Percentiles rank a stretch among this genome's conserved stretches.
Evolutionary conservation across 2,797 vertebrate species (phyloP).

Genomic region (Neoniphon sammara): DNA sequence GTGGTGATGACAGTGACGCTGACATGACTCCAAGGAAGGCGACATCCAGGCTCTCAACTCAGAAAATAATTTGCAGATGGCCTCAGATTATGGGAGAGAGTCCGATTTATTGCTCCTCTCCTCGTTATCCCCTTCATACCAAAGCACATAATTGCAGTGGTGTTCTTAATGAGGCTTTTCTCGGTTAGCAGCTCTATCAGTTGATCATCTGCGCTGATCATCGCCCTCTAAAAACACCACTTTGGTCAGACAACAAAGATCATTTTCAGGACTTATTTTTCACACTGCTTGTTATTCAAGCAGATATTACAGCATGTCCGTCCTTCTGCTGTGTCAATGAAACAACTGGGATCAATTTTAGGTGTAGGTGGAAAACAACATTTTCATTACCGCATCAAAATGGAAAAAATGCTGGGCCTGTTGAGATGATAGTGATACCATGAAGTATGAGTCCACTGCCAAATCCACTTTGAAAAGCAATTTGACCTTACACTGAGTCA

Average conservation of each 20-base stretch:
- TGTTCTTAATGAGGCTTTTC: constrained; percentile 21
- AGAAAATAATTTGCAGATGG: constrained; percentile 30
- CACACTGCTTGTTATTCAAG: neutral
- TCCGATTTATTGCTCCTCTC: constrained; percentile 42
- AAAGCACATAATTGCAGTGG: constrained; percentile 42
- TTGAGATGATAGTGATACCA: neutral
- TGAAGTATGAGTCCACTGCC: constrained; percentile 12
- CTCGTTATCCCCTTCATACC: constrained; percentile 42
- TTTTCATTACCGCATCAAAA: constrained; percentile 6
- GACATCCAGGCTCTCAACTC: constrained; percentile 27
- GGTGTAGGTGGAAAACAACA: neutral
- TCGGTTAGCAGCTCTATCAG: neutral
- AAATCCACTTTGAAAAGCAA: constrained; percentile 20
- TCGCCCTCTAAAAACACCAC: constrained; percentile 20
- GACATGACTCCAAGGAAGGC: neutral
- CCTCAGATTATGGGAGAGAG: constrained; percentile 26
- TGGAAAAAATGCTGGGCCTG: neutral
- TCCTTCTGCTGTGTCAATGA: constrained; percentile 9
- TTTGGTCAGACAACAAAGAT: constrained; percentile 5
- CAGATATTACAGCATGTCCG: constrained; percentile 11
- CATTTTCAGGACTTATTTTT: constrained; percentile 27
- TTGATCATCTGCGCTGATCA: constrained; percentile 41
- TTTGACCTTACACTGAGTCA: constrained; percentile 14
- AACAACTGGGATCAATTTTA: neutral
- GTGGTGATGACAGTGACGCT: neutral